Percentiles rank a stretch among this genome's conserved stretches.
Conservation (phyloP, 2,113 vertebrate species). For the Cyprinodon brontotheroides region DNA sequence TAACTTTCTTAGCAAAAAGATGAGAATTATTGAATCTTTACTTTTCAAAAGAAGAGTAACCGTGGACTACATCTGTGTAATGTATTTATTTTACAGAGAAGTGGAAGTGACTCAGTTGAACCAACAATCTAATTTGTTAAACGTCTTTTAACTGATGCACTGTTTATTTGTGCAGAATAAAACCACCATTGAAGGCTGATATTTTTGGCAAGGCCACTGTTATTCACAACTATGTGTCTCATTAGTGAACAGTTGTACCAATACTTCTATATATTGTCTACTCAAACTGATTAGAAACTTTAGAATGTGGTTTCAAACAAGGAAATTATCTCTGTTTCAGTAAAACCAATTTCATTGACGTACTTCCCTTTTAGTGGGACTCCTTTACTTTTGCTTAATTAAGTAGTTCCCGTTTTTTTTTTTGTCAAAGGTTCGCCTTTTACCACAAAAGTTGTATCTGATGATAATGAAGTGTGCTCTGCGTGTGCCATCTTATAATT, state of each 20-base stretch:
- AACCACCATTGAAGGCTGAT: neutral
- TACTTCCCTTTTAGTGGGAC: neutral
- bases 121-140: neutral
- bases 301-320: neutral
- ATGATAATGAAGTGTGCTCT: neutral
- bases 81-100: no score
- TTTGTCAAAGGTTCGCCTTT: neutral
- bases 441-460: neutral
- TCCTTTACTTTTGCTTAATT: neutral
- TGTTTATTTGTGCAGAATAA: neutral
- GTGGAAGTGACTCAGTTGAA: neutral
- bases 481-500: neutral
- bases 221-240: neutral
- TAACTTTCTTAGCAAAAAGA: neutral
- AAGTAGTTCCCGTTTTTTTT: neutral
- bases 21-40: neutral
- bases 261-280: neutral
- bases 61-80: neutral
- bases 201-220: neutral
- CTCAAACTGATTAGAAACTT: neutral
- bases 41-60: neutral
- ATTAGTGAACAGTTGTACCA: neutral
- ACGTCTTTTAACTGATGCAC: neutral
- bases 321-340: neutral
- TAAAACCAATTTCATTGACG: constrained; percentile 1